Evolutionary conservation across 1,140 invertebrate genomes (phyloP).

Genomic region (Drosophila repleta): DNA sequence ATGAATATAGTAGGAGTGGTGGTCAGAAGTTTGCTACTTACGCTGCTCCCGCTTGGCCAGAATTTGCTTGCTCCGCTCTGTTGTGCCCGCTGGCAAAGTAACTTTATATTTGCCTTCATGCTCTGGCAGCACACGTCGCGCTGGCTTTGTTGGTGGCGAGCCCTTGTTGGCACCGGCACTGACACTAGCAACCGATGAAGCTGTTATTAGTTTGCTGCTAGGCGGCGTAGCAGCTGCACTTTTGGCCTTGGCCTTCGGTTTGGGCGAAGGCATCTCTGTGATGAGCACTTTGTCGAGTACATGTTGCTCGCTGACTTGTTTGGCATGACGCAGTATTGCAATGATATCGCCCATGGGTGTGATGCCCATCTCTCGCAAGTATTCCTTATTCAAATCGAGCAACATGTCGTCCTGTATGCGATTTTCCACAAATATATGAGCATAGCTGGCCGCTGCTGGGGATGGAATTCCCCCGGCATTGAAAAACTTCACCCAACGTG

Average conservation of each 20-base stretch:
- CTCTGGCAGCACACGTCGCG: conserved; percentile 84
- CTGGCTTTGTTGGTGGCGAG: conserved; percentile 67
- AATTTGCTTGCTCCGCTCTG: conserved; percentile 84
- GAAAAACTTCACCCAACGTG: conserved; percentile 91
- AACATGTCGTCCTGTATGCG: conserved; percentile 92
- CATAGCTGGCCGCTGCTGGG: conserved; percentile 90
- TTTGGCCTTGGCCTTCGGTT: conserved; percentile 35
- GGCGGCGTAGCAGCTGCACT: background rate
- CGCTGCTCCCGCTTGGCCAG: conserved; percentile 82
- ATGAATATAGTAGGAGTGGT: background rate
- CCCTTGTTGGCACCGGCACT: conserved; percentile 1
- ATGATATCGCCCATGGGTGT: conserved; percentile 93
- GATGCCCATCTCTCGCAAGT: conserved; percentile 93
- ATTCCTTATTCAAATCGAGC: conserved; percentile 92
- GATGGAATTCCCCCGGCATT: conserved; percentile 90
- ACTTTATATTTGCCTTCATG: conserved; percentile 85
- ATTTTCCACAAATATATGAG: conserved; percentile 92
- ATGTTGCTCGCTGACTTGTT: conserved; percentile 88
- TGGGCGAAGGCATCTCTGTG: conserved; percentile 73
- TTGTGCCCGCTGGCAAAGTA: conserved; percentile 84
- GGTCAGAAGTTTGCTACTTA: conserved; percentile 24
- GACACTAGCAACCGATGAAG: background rate
- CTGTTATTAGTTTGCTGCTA: conserved; percentile 14
- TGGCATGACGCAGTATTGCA: conserved; percentile 92
- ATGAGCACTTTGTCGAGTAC: conserved; percentile 85